phyloP scores from a whole-genome alignment of 2,797 vertebrate genomes.

The Protonibea diacanthus region DNA sequence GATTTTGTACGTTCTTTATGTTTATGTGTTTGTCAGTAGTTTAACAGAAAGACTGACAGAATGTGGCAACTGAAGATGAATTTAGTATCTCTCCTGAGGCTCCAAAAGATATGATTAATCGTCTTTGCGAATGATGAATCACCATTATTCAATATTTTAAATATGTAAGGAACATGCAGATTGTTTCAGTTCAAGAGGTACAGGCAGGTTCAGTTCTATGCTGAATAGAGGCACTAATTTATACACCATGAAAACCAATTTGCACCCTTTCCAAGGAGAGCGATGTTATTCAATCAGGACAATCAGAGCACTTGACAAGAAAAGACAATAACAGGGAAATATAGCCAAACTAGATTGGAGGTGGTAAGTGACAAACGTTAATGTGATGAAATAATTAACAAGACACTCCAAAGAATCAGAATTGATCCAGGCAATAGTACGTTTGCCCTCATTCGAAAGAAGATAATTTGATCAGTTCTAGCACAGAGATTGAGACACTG shows the following conservation, averaged over 20 bases:
- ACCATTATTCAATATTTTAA: slow-evolving; percentile 9
- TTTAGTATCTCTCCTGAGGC: not conserved
- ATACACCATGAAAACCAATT: slow-evolving; percentile 69
- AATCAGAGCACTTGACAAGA: slow-evolving; percentile 59
- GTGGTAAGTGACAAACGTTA: slow-evolving; percentile 47
- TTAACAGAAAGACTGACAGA: not conserved
- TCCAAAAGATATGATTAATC: not conserved
- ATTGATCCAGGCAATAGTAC: slow-evolving; percentile 46
- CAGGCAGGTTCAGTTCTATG: slow-evolving; percentile 28
- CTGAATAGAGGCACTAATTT: slow-evolving; percentile 59
- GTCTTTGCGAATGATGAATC: slow-evolving; percentile 19
- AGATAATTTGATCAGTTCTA: slow-evolving; percentile 38
- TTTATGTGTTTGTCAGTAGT: not conserved
- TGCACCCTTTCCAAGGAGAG: slow-evolving; percentile 43
- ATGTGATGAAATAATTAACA: slow-evolving; percentile 60
- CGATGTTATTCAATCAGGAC: slow-evolving; percentile 60
- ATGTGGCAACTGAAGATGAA: slow-evolving; percentile 5
- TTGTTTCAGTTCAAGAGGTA: slow-evolving; percentile 35
- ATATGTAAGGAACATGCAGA: slow-evolving; percentile 14
- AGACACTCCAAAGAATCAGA: slow-evolving; percentile 31
- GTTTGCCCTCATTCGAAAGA: slow-evolving; percentile 20
- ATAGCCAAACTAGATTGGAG: slow-evolving; percentile 29
- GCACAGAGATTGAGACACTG: slow-evolving; percentile 17
- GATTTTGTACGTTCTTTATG: not conserved
- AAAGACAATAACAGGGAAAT: slow-evolving; percentile 40